Percentiles rank a stretch among this genome's conserved stretches.
Evolutionary conservation across 2,888 invertebrate genomes (phyloP).

Genomic region (Ophion costatus): DNA sequence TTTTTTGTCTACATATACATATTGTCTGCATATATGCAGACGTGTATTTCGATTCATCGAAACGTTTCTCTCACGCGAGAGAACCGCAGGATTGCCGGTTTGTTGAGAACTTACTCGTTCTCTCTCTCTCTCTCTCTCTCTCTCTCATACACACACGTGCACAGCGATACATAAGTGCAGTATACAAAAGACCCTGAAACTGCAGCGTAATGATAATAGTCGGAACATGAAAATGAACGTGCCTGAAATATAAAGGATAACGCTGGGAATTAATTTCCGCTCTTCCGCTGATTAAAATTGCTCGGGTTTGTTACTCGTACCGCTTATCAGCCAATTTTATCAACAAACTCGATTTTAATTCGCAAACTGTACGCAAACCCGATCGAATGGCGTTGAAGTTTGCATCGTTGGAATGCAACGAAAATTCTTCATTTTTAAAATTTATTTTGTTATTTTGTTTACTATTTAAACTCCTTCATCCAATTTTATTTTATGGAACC

Average conservation of each 20-base stretch:
- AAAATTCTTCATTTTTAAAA: too few species aligned
- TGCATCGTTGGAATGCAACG: too few species aligned
- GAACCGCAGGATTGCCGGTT: slow-evolving; percentile 1
- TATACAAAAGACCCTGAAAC: slow-evolving; percentile 40
- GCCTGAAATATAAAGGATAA: not conserved
- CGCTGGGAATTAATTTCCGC: slow-evolving; percentile 15
- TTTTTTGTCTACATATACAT: not conserved
- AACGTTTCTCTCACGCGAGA: slow-evolving; percentile 63
- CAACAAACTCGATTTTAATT: too few species aligned
- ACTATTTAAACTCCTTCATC: too few species aligned
- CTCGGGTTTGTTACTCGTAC: not conserved
- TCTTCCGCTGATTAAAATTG: slow-evolving; percentile 2
- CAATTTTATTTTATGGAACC: too few species aligned
- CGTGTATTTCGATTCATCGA: slow-evolving; percentile 28
- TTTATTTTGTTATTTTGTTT: too few species aligned
- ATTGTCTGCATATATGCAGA: not conserved
- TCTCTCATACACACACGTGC: not conserved
- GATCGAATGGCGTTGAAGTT: too few species aligned
- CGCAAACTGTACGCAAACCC: too few species aligned
- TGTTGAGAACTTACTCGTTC: slow-evolving; percentile 16
- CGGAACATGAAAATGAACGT: slow-evolving; percentile 2
- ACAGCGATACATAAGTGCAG: slow-evolving; percentile 25
- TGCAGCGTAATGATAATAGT: slow-evolving; percentile 11
- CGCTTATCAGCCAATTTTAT: not conserved
- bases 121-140: slow-evolving; percentile 12